Conservation (phyloP, 2,797 vertebrate species). For the Scomberomorus guttatus region DNA sequence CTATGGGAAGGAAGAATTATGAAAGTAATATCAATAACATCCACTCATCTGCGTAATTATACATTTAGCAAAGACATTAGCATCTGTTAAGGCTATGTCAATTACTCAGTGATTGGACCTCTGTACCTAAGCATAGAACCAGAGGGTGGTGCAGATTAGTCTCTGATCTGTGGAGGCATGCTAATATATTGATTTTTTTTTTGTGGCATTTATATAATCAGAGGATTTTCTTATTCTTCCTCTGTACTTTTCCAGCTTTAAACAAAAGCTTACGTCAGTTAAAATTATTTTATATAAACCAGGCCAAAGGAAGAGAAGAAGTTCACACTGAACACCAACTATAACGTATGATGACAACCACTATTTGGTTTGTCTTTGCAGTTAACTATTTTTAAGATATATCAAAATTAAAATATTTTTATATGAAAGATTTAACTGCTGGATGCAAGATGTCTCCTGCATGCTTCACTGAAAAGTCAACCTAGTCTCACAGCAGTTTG, state of each 20-base stretch:
- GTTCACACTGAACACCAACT: not conserved
- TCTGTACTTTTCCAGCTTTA: not conserved
- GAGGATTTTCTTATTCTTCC: not conserved
- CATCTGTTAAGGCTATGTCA: constrained; percentile 1
- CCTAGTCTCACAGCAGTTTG: too few relatives aligned
- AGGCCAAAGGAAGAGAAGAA: not conserved
- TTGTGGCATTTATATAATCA: constrained; percentile 11
- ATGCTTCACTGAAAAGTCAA: too few relatives aligned
- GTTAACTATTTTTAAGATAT: too few relatives aligned
- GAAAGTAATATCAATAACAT: not conserved
- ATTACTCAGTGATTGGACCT: constrained; percentile 1
- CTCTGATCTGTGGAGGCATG: not conserved
- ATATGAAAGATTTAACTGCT: too few relatives aligned
- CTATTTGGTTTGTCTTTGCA: not conserved
- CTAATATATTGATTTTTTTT: not conserved
- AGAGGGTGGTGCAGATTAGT: not conserved
- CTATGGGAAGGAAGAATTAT: constrained; percentile 1
- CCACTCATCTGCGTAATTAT: constrained; percentile 38
- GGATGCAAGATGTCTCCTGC: too few relatives aligned
- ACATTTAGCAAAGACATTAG: not conserved
- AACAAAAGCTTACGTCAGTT: not conserved
- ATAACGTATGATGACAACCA: not conserved
- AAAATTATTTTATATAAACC: not conserved
- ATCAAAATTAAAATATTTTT: too few relatives aligned
- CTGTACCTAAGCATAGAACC: not conserved